Conservation (phyloP, 2,888 invertebrate genomes). For the Hypolimnas misippus region DNA sequence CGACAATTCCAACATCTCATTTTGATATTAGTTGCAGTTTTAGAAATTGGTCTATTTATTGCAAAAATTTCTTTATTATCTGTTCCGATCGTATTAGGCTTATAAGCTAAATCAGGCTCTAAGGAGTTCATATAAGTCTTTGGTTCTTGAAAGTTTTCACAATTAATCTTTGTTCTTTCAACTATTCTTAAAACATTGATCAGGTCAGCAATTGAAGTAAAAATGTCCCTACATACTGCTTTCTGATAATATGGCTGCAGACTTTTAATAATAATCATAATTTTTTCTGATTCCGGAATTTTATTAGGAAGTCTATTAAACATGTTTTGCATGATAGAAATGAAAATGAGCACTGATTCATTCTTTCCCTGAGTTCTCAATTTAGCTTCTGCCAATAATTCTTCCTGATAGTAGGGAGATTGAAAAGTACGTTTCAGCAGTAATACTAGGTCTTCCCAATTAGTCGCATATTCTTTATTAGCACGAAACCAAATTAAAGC, state of each 20-base stretch:
- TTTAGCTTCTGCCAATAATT: slow-evolving; percentile 22
- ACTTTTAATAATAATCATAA: slow-evolving; percentile 21
- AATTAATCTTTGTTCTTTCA: slow-evolving; percentile 31
- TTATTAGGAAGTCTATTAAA: slow-evolving; percentile 32
- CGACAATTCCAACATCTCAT: slow-evolving; percentile 5
- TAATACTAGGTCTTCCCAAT: slow-evolving; percentile 27
- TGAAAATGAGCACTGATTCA: slow-evolving; percentile 31
- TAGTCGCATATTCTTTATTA: slow-evolving; percentile 19
- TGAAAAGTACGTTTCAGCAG: slow-evolving; percentile 30
- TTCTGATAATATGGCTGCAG: slow-evolving; percentile 34
- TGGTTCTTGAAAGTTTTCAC: slow-evolving; percentile 36
- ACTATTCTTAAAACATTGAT: slow-evolving; percentile 23
- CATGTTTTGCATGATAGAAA: slow-evolving; percentile 37
- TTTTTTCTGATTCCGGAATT: slow-evolving; percentile 28
- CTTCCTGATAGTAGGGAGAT: slow-evolving; percentile 33
- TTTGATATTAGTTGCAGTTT: not conserved
- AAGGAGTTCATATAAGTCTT: not conserved
- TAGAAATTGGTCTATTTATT: not conserved
- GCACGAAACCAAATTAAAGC: slow-evolving; percentile 33
- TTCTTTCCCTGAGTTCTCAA: slow-evolving; percentile 27
- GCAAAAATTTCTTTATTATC: not conserved
- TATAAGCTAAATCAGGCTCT: slow-evolving; percentile 28
- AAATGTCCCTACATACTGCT: slow-evolving; percentile 33
- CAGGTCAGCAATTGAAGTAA: slow-evolving; percentile 23
- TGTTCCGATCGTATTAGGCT: not conserved